These are phyloP conservation scores for Sphaeridia pumilis DNA, from an alignment of 2,888 invertebrate genomes.

Conservation along the genomic window DNA sequence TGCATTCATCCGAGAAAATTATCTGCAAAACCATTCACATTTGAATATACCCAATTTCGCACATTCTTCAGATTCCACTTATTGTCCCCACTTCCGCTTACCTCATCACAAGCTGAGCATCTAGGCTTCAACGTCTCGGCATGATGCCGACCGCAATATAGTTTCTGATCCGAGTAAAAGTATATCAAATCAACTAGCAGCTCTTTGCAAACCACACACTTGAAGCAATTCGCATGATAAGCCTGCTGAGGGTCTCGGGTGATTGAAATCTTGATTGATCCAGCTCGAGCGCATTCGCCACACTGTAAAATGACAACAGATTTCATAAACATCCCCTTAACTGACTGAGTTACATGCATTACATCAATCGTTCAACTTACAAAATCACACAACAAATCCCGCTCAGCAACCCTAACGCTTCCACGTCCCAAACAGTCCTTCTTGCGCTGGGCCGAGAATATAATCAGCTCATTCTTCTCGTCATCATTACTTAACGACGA, in stretches of 20 bases:
- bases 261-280: constrained; percentile 46
- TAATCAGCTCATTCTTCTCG: constrained; percentile 80
- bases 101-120: constrained; percentile 97
- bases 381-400: constrained; percentile 14
- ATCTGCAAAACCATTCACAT: constrained; percentile 52
- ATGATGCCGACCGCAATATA: constrained; percentile 94
- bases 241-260: constrained; percentile 63
- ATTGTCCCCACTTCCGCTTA: constrained; percentile 39
- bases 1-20: constrained; percentile 96
- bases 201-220: constrained; percentile 53
- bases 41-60: too few relatives aligned
- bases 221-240: constrained; percentile 96
- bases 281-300: constrained; percentile 66
- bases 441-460: constrained; percentile 88
- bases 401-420: constrained; percentile 48
- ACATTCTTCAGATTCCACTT: too few relatives aligned
- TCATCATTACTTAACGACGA: constrained; percentile 77
- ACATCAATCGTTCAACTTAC: too few relatives aligned
- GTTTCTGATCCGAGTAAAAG: constrained; percentile 72
- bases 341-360: neutral
- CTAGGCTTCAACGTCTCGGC: constrained; percentile 93
- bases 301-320: too few relatives aligned
- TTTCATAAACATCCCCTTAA: constrained; percentile 37
- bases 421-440: constrained; percentile 90
- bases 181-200: constrained; percentile 94